Evolutionary conservation across 2,888 invertebrate species (phyloP), one percentile per base, ranked within the genome.

Genomic region (Bhutanitis thaidina): DNA sequence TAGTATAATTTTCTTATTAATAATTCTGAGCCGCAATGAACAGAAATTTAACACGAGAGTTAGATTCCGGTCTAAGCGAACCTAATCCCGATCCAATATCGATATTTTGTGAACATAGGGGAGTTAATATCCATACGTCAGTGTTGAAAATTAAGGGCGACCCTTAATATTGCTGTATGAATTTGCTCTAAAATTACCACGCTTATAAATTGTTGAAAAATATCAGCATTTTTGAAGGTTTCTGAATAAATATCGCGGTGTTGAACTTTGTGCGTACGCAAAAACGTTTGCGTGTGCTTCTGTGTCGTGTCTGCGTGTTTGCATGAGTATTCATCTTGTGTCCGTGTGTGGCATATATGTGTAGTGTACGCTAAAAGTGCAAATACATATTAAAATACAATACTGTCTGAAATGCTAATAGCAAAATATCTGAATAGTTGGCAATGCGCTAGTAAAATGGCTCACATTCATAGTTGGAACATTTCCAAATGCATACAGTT

Each of bases 401-500:
- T n/a, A n/a, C n/a, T n/a, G n/a, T n/a, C n/a, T n/a, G n/a, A n/a
- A n/a, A n/a, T n/a, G n/a, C n/a, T n/a, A n/a, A n/a, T n/a, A n/a
- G n/a, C 20, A 2, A 36, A 37, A 30, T 7, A 25, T 32, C 37
- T 20, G 16, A 46, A 27, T 10, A 43, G 30, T 43, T 49, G 43
- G 49, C 49, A 38, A 8, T 29, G n/a, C 14, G 25, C 27, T 38
- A 43, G 37, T 14, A 8, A 36, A 44, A 50, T 44, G 38, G 38
- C 43, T 38, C 39, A 50, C 32, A 3, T 7, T 15, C 34, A 10
- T 3, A 10, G 13, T 44, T 50, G 49, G 49, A 38, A 34, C 15
- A 7, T 12, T 3, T 50, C 49, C 49, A 50, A 50, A 27, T 34
- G 39, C 13, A 39, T 35, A 47, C 30, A 34, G 39, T 39, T 39